These are phyloP conservation scores for Leptodactylus fallax DNA, from an alignment of 2,797 vertebrate genomes.

Conservation along the genomic window DNA sequence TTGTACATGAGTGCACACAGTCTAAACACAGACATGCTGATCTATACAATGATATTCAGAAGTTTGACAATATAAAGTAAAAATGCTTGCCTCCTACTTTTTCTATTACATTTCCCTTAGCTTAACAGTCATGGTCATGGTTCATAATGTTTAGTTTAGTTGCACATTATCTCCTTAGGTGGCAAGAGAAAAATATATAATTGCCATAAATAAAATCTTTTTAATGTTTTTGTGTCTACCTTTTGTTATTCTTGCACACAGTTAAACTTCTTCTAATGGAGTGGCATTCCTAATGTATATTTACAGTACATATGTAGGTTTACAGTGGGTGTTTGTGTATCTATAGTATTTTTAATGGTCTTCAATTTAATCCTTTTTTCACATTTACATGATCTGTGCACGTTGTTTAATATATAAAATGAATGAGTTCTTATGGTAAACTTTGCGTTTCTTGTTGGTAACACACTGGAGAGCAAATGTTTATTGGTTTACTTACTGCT, in stretches of 20 bases:
- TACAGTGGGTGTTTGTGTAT: too few relatives aligned
- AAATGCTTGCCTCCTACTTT: not conserved
- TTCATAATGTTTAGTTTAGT: not conserved
- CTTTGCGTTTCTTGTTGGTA: not conserved
- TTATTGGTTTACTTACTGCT: slow-evolving; percentile 32
- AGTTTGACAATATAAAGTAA: not conserved
- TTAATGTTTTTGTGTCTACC: not conserved
- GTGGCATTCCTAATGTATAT: too few relatives aligned
- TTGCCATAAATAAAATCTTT: too few relatives aligned
- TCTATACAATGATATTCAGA: slow-evolving; percentile 6
- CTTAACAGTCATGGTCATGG: not conserved
- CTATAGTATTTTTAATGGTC: too few relatives aligned
- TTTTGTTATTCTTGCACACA: not conserved
- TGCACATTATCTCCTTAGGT: too few relatives aligned
- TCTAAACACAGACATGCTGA: slow-evolving; percentile 48
- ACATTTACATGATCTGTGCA: not conserved
- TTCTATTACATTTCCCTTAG: not conserved
- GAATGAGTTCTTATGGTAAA: not conserved
- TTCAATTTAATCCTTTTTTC: too few relatives aligned
- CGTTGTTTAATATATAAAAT: not conserved
- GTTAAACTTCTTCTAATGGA: not conserved
- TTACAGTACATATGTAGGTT: too few relatives aligned
- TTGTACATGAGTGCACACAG: slow-evolving; percentile 30
- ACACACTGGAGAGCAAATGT: not conserved
- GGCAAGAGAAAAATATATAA: too few relatives aligned